A percentile compares a stretch with the other conserved stretches of the same genome.
Conservation (phyloP, 2,888 invertebrate genomes). For the Leistus spinibarbis region DNA sequence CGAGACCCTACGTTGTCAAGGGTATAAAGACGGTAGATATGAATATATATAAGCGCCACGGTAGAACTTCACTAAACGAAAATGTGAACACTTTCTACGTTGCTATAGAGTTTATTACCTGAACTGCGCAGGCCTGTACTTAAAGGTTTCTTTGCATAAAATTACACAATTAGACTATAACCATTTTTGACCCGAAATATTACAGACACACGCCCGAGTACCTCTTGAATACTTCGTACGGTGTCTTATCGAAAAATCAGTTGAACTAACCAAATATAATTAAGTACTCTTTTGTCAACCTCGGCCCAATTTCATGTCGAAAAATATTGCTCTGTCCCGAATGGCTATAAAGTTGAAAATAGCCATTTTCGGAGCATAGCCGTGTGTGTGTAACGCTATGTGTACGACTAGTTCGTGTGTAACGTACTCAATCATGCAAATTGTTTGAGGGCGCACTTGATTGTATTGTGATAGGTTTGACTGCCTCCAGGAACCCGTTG, state of each 20-base stretch:
- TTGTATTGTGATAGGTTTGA: constrained; percentile 13
- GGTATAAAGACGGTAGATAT: constrained; percentile 27
- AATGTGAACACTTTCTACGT: constrained; percentile 32
- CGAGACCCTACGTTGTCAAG: not conserved
- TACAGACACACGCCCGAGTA: too few species aligned
- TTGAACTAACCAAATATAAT: too few species aligned
- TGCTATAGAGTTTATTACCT: constrained; percentile 13
- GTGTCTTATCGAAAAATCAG: too few species aligned
- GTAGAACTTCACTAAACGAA: constrained; percentile 29
- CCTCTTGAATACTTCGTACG: too few species aligned
- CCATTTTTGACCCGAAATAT: too few species aligned
- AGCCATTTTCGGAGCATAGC: not conserved
- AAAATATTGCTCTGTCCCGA: not conserved
- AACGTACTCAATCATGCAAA: constrained; percentile 23
- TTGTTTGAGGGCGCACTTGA: constrained; percentile 10
- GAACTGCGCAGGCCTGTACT: not conserved
- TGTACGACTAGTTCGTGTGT: not conserved
- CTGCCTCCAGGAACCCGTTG: not conserved
- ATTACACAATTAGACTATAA: not conserved
- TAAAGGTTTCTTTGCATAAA: too few species aligned
- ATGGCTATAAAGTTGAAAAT: not conserved
- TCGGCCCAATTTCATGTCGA: not conserved
- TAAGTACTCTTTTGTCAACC: not conserved
- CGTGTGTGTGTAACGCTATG: not conserved
- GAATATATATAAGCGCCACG: constrained; percentile 24